These are phyloP conservation scores for Nematostella vectensis DNA, from an alignment of 92 coral and sea anemone species.

Conservation along the genomic window DNA sequence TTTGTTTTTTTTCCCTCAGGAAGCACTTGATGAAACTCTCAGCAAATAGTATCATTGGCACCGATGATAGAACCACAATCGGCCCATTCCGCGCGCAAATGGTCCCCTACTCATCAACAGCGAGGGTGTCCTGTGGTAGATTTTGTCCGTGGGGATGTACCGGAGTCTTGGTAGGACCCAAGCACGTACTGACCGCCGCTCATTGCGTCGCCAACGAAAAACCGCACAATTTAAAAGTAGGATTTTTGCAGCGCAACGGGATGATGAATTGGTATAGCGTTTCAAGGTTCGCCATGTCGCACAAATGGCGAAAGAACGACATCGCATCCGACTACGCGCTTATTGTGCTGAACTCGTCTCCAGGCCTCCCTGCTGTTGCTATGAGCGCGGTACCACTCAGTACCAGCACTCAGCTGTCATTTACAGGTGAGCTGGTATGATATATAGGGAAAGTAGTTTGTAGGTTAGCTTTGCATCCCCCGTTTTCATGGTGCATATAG, in stretches of 20 bases:
- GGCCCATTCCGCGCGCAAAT: constrained; percentile 30
- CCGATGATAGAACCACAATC: too few species aligned
- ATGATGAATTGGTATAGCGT: constrained; percentile 47
- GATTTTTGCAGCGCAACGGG: constrained; percentile 51
- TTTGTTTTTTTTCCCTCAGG: too few species aligned
- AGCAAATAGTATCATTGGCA: too few species aligned
- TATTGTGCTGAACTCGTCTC: constrained; percentile 20
- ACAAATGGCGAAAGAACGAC: constrained; percentile 2
- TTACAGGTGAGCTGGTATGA: constrained; percentile 45
- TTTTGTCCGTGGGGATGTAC: constrained; percentile 54
- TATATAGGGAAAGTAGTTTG: too few species aligned
- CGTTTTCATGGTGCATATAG: too few species aligned
- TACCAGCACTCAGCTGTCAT: constrained; percentile 11
- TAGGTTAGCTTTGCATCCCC: too few species aligned
- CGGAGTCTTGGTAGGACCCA: constrained; percentile 53
- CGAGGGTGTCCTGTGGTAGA: constrained; percentile 52
- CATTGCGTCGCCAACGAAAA: constrained; percentile 52
- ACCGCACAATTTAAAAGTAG: constrained; percentile 34
- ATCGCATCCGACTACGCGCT: constrained; percentile 37
- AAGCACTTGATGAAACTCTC: too few species aligned
- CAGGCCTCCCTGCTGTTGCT: constrained; percentile 11
- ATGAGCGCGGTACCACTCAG: constrained; percentile 15
- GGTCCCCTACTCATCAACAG: constrained; percentile 48
- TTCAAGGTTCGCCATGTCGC: constrained; percentile 19
- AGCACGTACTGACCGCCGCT: constrained; percentile 75